These are phyloP conservation scores for Drosophila neonasuta DNA, from an alignment of 2,888 invertebrate genomes.

Conservation along the genomic window DNA sequence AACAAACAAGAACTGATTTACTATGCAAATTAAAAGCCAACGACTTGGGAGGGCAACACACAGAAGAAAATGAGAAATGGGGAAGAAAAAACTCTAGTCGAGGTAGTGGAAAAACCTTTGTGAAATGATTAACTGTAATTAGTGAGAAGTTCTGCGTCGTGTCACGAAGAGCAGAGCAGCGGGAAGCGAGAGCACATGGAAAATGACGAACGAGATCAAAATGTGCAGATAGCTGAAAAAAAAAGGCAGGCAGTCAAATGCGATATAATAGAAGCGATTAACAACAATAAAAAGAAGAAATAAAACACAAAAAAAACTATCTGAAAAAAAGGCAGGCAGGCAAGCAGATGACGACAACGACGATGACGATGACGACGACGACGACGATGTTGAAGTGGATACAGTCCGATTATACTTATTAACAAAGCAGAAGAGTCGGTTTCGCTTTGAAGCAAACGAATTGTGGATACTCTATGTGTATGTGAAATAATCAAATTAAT, in stretches of 20 bases:
- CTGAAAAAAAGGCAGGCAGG: background rate
- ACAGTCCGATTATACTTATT: conserved; percentile 54
- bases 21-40: conserved; percentile 73
- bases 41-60: conserved; percentile 24
- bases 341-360: conserved; percentile 38
- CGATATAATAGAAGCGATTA: conserved; percentile 76
- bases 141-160: conserved; percentile 57
- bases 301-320: conserved; percentile 26
- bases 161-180: conserved; percentile 42
- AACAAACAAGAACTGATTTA: conserved; percentile 68
- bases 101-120: conserved; percentile 54
- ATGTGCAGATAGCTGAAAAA: conserved; percentile 51
- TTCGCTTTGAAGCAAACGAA: background rate
- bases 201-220: conserved; percentile 64
- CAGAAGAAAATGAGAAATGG: background rate
- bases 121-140: conserved; percentile 70
- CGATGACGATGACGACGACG: conserved; percentile 33
- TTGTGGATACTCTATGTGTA: conserved; percentile 20
- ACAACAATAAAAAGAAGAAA: conserved; percentile 66
- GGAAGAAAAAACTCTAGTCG: conserved; percentile 10
- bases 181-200: conserved; percentile 19
- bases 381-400: conserved; percentile 45
- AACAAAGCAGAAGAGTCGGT: conserved; percentile 16
- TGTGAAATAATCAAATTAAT: background rate
- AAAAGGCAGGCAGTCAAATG: conserved; percentile 49